Conservation (phyloP, 2,888 invertebrate genomes). For the Coremacera marginata region DNA sequence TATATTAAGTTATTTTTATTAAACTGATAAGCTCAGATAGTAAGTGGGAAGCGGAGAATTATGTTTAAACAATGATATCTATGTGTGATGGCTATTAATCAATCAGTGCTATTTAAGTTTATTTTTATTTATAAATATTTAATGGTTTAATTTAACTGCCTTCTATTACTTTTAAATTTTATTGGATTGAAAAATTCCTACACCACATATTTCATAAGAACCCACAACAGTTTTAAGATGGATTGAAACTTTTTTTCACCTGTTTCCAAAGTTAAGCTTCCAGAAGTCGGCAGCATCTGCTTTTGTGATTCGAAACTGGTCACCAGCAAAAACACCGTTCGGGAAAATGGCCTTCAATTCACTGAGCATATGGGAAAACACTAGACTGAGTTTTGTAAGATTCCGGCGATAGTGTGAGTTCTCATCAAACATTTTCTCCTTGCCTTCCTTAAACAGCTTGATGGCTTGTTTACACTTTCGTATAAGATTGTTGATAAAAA, state of each 20-base stretch:
- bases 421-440: slow-evolving; percentile 99
- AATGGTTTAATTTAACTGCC: too few species aligned
- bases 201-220: too few species aligned
- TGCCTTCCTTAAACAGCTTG: slow-evolving; percentile 97
- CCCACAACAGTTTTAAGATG: too few species aligned
- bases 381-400: slow-evolving; percentile 96
- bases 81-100: too few species aligned
- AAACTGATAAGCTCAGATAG: too few species aligned
- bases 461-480: slow-evolving; percentile 99
- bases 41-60: too few species aligned
- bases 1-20: too few species aligned
- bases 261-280: slow-evolving; percentile 95
- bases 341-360: slow-evolving; percentile 99
- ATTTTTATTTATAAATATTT: too few species aligned
- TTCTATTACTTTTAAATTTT: too few species aligned
- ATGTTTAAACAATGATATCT: too few species aligned
- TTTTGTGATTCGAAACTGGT: slow-evolving; percentile 98
- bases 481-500: slow-evolving; percentile 98
- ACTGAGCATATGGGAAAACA: slow-evolving; percentile 99
- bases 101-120: too few species aligned
- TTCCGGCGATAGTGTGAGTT: slow-evolving; percentile 93
- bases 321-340: slow-evolving; percentile 94
- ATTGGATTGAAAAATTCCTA: too few species aligned
- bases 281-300: slow-evolving; percentile 99
- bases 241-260: slow-evolving; percentile 73